Conservation (phyloP, 35 echinoderm and acorn worm species). For the Holothuria glaberrima region DNA sequence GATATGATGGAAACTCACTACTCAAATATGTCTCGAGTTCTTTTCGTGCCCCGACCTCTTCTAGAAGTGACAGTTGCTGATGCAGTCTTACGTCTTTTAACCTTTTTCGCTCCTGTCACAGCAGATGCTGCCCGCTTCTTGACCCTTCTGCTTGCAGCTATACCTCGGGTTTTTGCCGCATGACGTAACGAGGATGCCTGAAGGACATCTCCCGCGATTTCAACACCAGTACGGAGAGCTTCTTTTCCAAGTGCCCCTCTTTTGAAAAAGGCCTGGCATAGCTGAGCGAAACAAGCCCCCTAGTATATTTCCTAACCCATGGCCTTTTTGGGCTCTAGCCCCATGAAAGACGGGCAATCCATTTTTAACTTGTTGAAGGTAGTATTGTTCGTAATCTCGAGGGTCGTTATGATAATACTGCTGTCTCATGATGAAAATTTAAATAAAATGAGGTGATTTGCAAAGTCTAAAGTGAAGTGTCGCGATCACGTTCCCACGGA, state of each 20-base stretch:
- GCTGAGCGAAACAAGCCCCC: constrained; percentile 67
- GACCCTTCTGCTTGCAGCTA: background rate
- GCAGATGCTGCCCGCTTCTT: background rate
- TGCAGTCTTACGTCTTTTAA: constrained; percentile 25
- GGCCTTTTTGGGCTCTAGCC: background rate
- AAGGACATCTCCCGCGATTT: constrained; percentile 60
- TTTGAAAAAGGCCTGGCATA: constrained; percentile 63
- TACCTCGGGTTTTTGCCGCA: background rate
- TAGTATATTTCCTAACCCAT: constrained; percentile 23
- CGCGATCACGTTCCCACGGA: too few species aligned
- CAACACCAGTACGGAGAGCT: constrained; percentile 59
- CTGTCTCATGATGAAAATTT: background rate
- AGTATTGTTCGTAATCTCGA: constrained; percentile 12
- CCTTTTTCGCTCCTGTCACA: background rate
- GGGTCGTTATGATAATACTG: background rate
- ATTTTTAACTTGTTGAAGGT: background rate
- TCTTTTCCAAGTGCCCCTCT: constrained; percentile 69
- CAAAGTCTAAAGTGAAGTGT: too few species aligned
- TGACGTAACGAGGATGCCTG: background rate
- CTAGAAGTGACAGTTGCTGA: background rate
- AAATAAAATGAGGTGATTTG: constrained; percentile 30
- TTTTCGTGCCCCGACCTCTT: background rate
- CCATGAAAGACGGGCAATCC: background rate
- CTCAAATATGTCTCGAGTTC: constrained; percentile 23
- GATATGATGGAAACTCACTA: constrained; percentile 40